These are phyloP conservation scores for Sphaerodactylus townsendi DNA, from an alignment of 2,113 vertebrate genomes.

Conservation along the genomic window DNA sequence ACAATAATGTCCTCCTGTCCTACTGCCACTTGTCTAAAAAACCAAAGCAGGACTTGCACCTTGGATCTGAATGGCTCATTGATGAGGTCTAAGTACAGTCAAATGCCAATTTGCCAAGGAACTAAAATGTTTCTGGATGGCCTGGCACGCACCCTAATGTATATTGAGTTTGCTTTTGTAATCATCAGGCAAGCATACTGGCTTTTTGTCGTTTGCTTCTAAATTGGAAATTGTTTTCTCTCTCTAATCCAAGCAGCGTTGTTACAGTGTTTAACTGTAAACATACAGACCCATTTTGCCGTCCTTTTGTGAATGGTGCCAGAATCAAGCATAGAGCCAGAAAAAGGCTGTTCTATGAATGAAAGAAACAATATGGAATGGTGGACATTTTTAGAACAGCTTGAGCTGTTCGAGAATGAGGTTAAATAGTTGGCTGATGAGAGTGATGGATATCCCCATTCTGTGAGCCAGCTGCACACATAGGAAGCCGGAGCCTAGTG, in stretches of 20 bases:
- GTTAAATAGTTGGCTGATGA: neutral
- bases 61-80: conserved; percentile 32
- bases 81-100: conserved; percentile 45
- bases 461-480: neutral
- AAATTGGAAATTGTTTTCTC: conserved; percentile 32
- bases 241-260: conserved; percentile 23
- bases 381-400: conserved; percentile 25
- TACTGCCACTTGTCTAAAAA: neutral
- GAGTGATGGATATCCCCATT: neutral
- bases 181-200: conserved; percentile 24
- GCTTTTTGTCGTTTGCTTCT: conserved; percentile 50
- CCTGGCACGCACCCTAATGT: neutral
- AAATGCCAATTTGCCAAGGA: conserved; percentile 23
- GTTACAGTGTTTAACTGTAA: conserved; percentile 46
- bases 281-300: conserved; percentile 35
- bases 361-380: conserved; percentile 11
- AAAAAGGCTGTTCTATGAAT: conserved; percentile 28
- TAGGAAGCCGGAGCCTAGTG: neutral
- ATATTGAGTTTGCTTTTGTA: conserved; percentile 37
- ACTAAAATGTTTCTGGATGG: conserved; percentile 37
- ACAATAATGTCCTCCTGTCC: conserved; percentile 3
- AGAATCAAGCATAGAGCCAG: conserved; percentile 43
- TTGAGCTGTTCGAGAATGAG: conserved; percentile 16
- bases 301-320: conserved; percentile 39
- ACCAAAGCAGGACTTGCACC: conserved; percentile 8